A percentile compares a stretch with the other conserved stretches of the same genome.
phyloP scores from a whole-genome alignment of 2,113 vertebrate species.

The Manacus vitellinus region DNA sequence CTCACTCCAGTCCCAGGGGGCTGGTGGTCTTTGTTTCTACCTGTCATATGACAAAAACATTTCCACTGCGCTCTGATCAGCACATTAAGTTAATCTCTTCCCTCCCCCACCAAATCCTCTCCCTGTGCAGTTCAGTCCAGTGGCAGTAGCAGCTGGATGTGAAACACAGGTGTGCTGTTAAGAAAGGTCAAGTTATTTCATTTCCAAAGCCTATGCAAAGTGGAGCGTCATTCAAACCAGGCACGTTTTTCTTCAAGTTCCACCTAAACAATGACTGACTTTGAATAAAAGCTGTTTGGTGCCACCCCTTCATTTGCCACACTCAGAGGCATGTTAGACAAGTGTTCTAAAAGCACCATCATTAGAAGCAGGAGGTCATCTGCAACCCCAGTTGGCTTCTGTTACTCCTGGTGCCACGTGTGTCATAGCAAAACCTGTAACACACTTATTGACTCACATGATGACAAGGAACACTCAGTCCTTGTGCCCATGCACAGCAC shows the following conservation, averaged over 20 bases:
- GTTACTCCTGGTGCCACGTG: background rate
- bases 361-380: background rate
- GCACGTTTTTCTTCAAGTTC: background rate
- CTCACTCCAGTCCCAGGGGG: background rate
- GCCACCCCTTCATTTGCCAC: background rate
- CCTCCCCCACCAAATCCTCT: background rate
- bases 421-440: background rate
- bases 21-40: background rate
- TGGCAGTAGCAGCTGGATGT: background rate
- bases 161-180: background rate
- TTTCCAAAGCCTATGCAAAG: background rate
- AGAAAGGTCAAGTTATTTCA: background rate
- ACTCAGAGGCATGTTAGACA: fast-evolving
- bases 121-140: background rate
- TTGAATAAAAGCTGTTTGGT: background rate
- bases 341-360: background rate
- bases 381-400: background rate
- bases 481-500: background rate
- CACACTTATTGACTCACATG: background rate
- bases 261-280: background rate
- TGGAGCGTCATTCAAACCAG: background rate
- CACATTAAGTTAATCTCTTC: background rate
- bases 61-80: background rate
- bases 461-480: background rate
- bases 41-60: background rate